Base-by-base conservation (phyloP, 2,888 invertebrate species). In the Ligdia adustata region DNA sequence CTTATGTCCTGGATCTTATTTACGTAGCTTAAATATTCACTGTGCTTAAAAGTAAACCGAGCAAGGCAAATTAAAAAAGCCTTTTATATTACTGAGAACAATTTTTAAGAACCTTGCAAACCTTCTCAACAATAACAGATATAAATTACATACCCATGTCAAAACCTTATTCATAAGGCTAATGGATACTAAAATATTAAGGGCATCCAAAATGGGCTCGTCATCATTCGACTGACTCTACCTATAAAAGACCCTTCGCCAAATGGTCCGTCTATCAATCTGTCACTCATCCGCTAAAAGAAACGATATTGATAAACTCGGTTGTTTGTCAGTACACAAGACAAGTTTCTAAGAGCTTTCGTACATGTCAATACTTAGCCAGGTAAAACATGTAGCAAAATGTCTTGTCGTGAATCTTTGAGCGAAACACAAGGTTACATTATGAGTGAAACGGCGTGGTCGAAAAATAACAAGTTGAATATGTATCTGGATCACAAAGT, bases 11-110 rank as follows among this genome's bases (percentile, higher is more conserved):
- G 34, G 24, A 18, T 40, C 40, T 45, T 37, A 55, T 57, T 52
- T 52, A 53, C 35, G 44, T 38, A 35, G 29, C 37, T 51, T 29
- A 58, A 52, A 52, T 55, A 58, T 55, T 58, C 43, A 48, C 38
- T 38, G 29, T 43, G n/a, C n/a, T n/a, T n/a, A n/a, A n/a, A n/a
- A n/a, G n/a, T n/a, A n/a, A n/a, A n/a, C n/a, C n/a, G n/a, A n/a
- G n/a, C n/a, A n/a, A n/a, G n/a, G n/a, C n/a, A n/a, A n/a, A n/a
- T n/a, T n/a, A n/a, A n/a, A n/a, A n/a, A n/a, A n/a, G n/a, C n/a
- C n/a, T n/a, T n/a, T n/a, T n/a, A n/a, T n/a, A n/a, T n/a, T n/a
- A n/a, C n/a, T n/a, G n/a, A n/a, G n/a, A n/a, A n/a, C n/a, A n/a
- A n/a, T n/a, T n/a, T n/a, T n/a, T n/a, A n/a, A n/a, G n/a, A 13